Evolutionary conservation across 2,797 vertebrate genomes (phyloP), one percentile per base, ranked within the genome.

Genomic region (Sebastiscus tertius): DNA sequence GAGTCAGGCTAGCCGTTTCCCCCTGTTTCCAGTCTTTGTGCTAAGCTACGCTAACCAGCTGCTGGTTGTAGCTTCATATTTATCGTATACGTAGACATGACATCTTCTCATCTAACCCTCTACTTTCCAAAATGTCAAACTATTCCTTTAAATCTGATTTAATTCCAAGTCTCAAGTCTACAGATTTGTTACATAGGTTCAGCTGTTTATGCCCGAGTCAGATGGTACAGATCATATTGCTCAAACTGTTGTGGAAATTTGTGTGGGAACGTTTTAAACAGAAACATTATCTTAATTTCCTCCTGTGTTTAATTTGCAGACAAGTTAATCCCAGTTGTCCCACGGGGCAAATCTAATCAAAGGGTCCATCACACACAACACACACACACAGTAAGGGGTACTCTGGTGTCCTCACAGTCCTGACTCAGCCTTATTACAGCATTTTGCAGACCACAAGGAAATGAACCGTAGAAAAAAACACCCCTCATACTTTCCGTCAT

Each of bases 401-500:
- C 56, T 78, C 70, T 31, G 59, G 22, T 76, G 72, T 75, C 63
- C 69, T 77, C 75, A 71, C 27, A 49, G 26, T 31, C 11, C 90
- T 90, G 87, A 93, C 88, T 93, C 87, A 83, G 85, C 77, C 80
- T 78, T 52, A 70, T 81, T 58, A 79, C 77, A 58, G 29, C 62
- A 76, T 83, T 73, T 58, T 59, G 70, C 27, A 87, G 33, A 86
- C 87, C 70, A 58, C 72, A 84, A 55, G 78, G 82, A 82, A 75
- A 80, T 5, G 26, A 72, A 62, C 60, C 29, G 49, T 62, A 56
- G 20, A 74, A 26, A 49, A 46, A 63, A 55, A 10, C 36, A 5
- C 20, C 42, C 20, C 65, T 91, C 88, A 91, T 68, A 87, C 24
- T 93, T 93, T 93, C 90, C 83, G 8, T 79, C 70, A 71, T 83